These are phyloP conservation scores for Rhyacophila brunnea DNA, from an alignment of 1,140 invertebrate species.

Conservation along the genomic window DNA sequence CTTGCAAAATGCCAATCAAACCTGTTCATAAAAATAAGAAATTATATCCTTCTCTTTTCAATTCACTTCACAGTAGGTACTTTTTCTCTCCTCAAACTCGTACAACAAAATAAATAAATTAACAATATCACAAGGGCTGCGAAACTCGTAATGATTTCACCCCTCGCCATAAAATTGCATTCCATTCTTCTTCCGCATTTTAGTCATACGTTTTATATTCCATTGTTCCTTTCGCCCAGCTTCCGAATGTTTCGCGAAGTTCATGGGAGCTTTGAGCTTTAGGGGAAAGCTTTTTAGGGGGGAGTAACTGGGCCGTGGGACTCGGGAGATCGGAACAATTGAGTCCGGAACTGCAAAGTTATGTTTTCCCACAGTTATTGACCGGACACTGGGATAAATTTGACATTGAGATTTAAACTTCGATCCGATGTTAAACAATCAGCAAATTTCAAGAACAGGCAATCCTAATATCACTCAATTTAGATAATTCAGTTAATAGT, in stretches of 20 bases:
- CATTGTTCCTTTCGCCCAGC: constrained; percentile 20
- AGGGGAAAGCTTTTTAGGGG: constrained; percentile 1
- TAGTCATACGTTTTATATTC: constrained; percentile 9
- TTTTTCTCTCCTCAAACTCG: not conserved
- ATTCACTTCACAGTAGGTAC: not conserved
- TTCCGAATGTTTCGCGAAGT: constrained; percentile 21
- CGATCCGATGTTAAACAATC: no score
- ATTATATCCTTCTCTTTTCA: not conserved
- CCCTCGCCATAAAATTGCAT: constrained; percentile 18
- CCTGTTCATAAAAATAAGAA: constrained; percentile 13
- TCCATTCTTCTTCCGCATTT: constrained; percentile 28
- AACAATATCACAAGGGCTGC: not conserved
- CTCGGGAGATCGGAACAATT: constrained; percentile 21
- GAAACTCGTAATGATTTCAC: constrained; percentile 17
- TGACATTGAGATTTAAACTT: not conserved
- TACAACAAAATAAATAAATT: constrained; percentile 11
- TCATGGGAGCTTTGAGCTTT: not conserved
- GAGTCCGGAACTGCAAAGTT: not conserved
- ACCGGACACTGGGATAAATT: constrained; percentile 11
- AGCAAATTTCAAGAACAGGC: no score
- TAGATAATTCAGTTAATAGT: no score
- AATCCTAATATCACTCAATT: no score
- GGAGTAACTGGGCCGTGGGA: constrained; percentile 26
- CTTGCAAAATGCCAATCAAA: constrained; percentile 20
- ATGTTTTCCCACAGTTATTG: constrained; percentile 27